Base-by-base conservation (phyloP, 2,113 vertebrate genomes). In the Sitta europaea region DNA sequence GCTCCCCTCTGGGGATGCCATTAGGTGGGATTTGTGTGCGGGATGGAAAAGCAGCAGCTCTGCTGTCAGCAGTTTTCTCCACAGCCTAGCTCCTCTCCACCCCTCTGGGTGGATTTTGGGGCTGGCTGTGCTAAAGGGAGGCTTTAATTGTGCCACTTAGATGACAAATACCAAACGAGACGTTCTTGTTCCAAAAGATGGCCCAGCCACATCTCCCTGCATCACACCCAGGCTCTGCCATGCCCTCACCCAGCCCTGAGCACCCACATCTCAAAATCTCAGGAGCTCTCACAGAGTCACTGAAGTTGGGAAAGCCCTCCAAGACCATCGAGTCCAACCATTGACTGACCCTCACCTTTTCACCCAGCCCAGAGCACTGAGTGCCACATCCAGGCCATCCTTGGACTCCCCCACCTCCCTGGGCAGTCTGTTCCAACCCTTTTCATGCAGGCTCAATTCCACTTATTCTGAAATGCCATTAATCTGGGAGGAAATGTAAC, bases 1-100 rank as follows among this genome's bases (percentile, higher is more conserved):
- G 58, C 53, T 65, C 63, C 88, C 95, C 88, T 80, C 94, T 31
- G 88, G 95, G 91, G 86, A 94, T 88, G 95, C 88, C 72, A 71
- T 90, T 92, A 93, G 86, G 75, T 33, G 86, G 80, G 91, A 76
- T 70, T 86, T 73, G 6, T 9, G 68, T 23, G 72, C 12, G 19
- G 86, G 63, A 29, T 58, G 88, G 59, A 51, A 58, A 62, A 5
- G 85, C 72, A 45, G 78, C 14, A n/a, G 47, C 43, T 63, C 82
- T 71, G 85, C 92, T 95, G 70, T 68, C 94, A 92, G 91, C 80
- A 62, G 38, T 57, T 78, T 70, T 36, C 74, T 59, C 27, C 88
- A 25, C 70, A 65, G 83, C 78, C 22, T 33, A 3, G 4, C 72
- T 82, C 77, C 74, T 35, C 85, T 38, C 77, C 58, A 15, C 22